A percentile compares a stretch with the other conserved stretches of the same genome.
Conservation (phyloP, 2,797 vertebrate species). For the Sciurus carolinensis region DNA sequence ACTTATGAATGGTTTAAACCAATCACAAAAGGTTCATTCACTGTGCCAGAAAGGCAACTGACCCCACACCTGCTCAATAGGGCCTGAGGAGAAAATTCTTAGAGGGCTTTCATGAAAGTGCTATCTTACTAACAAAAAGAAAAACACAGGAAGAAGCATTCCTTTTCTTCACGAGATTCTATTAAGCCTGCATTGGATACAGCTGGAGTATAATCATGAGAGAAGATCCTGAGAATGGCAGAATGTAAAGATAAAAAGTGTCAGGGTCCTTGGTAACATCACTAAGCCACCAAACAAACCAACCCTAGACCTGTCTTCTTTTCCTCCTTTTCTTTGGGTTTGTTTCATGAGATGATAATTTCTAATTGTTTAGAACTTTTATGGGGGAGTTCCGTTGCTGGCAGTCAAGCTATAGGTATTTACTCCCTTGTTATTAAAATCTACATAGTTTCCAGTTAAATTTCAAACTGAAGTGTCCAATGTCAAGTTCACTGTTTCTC, state of each 20-base stretch:
- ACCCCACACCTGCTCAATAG: background rate
- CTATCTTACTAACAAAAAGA: constrained; percentile 55
- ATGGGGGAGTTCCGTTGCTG: background rate
- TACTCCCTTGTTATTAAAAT: constrained; percentile 56
- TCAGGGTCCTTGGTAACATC: background rate
- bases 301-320: background rate
- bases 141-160: background rate
- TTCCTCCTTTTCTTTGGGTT: background rate
- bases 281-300: background rate
- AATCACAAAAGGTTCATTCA: background rate
- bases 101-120: background rate
- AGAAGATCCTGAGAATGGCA: constrained; percentile 11
- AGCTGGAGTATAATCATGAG: background rate
- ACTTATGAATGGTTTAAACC: background rate
- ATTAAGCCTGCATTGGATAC: background rate
- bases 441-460: constrained; percentile 44
- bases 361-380: constrained; percentile 18
- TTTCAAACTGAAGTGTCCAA: constrained; percentile 21
- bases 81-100: background rate
- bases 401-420: background rate
- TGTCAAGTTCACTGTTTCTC: constrained; percentile 41
- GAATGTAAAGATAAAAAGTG: background rate
- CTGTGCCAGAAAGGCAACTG: background rate
- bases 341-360: background rate
- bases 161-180: background rate